Percentiles rank a stretch among this genome's conserved stretches.
Evolutionary conservation across 1,140 invertebrate genomes (phyloP).

Genomic region (Theocolax elegans): DNA sequence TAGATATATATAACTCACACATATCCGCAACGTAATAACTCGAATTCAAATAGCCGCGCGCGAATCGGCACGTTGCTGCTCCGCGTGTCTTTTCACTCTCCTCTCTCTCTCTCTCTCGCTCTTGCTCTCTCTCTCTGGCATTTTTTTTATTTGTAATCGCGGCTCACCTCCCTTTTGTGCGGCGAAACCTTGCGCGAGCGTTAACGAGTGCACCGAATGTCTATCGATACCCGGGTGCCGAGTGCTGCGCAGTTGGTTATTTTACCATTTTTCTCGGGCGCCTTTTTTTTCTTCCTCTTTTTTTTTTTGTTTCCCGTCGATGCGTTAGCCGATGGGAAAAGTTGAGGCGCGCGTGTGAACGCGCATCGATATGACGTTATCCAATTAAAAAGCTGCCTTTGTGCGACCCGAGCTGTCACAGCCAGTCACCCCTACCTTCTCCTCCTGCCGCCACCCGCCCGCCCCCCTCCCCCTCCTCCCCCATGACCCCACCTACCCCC

Average conservation of each 20-base stretch:
- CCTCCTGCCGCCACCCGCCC: constrained; percentile 16
- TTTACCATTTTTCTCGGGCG: constrained; percentile 21
- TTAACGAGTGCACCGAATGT: constrained; percentile 30
- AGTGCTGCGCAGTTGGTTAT: constrained; percentile 29
- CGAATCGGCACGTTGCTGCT: background rate
- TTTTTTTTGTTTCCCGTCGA: constrained; percentile 1
- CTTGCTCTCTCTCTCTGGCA: no score
- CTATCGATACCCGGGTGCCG: constrained; percentile 35
- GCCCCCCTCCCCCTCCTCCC: constrained; percentile 34
- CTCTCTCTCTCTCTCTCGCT: no score
- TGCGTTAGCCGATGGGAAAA: constrained; percentile 51
- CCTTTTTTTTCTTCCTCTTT: background rate
- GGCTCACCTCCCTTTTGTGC: constrained; percentile 14
- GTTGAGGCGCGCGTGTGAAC: constrained; percentile 58
- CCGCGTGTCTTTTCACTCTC: background rate
- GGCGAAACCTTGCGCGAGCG: constrained; percentile 14
- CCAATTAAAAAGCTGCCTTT: constrained; percentile 66
- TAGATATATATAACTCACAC: background rate
- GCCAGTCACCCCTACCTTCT: constrained; percentile 48
- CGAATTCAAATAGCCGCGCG: constrained; percentile 3
- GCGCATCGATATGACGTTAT: constrained; percentile 63
- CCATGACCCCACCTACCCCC: constrained; percentile 37
- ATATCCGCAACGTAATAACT: background rate
- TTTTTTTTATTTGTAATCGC: constrained; percentile 21
- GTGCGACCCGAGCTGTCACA: constrained; percentile 60